These are phyloP conservation scores for Diadumene lineata DNA, from an alignment of 92 coral and sea anemone species.

Conservation along the genomic window DNA sequence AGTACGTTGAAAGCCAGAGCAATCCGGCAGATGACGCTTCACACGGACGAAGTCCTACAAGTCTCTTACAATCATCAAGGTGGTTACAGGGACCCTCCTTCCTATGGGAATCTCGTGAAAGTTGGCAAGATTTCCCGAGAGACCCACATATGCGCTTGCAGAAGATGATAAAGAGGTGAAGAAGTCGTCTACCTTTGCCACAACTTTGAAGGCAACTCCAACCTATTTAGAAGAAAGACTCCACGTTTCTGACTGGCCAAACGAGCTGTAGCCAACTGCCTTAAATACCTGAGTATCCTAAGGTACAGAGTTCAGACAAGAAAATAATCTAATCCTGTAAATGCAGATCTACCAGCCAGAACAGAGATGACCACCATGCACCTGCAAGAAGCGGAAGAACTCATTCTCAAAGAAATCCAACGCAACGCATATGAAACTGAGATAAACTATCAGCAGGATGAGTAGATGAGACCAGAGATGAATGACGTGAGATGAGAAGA, in stretches of 20 bases:
- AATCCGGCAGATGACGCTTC: constrained; percentile 81
- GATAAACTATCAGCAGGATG: too few relatives aligned
- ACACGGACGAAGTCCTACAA: constrained; percentile 52
- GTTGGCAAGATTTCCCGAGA: too few relatives aligned
- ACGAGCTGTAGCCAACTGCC: constrained; percentile 48
- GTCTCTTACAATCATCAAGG: too few relatives aligned
- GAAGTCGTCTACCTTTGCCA: constrained; percentile 4
- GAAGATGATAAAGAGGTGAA: constrained; percentile 48
- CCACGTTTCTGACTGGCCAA: constrained; percentile 48
- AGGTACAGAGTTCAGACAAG: constrained; percentile 5
- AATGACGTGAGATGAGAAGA: too few relatives aligned
- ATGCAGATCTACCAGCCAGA: not conserved
- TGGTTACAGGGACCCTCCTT: too few relatives aligned
- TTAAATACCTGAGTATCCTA: constrained; percentile 23
- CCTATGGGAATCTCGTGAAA: too few relatives aligned
- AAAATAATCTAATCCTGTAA: not conserved
- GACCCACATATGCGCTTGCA: too few relatives aligned
- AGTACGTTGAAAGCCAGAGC: constrained; percentile 53
- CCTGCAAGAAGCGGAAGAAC: constrained; percentile 14
- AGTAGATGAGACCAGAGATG: too few relatives aligned
- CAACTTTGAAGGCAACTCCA: constrained; percentile 14
- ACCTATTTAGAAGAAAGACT: constrained; percentile 22
- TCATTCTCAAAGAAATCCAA: not conserved
- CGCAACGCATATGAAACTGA: not conserved
- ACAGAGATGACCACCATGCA: not conserved